Evolutionary conservation across 2,113 vertebrate genomes (phyloP), one percentile per base, ranked within the genome.

Genomic region (Periophthalmodon schlosseri): DNA sequence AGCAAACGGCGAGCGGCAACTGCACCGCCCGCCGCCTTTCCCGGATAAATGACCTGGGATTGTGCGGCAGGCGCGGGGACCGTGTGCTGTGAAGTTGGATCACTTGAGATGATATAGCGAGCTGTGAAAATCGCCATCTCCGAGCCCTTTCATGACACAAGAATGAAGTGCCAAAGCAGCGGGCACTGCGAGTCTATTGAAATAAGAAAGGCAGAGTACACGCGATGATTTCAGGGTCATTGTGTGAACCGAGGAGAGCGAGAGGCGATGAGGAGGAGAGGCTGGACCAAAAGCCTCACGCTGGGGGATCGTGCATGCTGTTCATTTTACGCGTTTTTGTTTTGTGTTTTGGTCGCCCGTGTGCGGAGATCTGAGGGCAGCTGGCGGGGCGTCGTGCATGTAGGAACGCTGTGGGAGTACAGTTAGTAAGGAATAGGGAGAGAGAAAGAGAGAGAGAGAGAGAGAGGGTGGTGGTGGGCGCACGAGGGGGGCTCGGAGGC

Each of bases 121-220:
- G 73, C 8, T 82, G 85, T 90, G 86, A 83, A 90, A 88, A 88
- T 88, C 84, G 76, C n/a, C 90, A 82, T 84, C 74, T 76, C 61
- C 33, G 61, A 24, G 63, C 71, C 80, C 76, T 74, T 88, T 87
- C 72, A 75, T 82, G 74, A 66, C 71, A 56, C 70, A 57, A 61
- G 72, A 44, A 69, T 77, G 81, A 65, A 84, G 77, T 64, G 77
- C 66, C 73, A 81, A 69, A 28, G 78, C 36, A 73, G 52, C 73
- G 56, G 8, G 69, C 70, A 73, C 10, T 2, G n/a, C 2, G 12
- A 28, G 46, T 61, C 77, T 75, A 82, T 79, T 83, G 78, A 83
- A 80, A 21, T 73, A 65, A 70, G 74, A 84, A 68, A 69, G 57
- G 46, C 72, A 84, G 84, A 77, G 5, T 68, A 81, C 72, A 76